Percentiles rank a stretch among this genome's conserved stretches.
Conservation (phyloP, 2,113 vertebrate species). For the Clarias batrachus region DNA sequence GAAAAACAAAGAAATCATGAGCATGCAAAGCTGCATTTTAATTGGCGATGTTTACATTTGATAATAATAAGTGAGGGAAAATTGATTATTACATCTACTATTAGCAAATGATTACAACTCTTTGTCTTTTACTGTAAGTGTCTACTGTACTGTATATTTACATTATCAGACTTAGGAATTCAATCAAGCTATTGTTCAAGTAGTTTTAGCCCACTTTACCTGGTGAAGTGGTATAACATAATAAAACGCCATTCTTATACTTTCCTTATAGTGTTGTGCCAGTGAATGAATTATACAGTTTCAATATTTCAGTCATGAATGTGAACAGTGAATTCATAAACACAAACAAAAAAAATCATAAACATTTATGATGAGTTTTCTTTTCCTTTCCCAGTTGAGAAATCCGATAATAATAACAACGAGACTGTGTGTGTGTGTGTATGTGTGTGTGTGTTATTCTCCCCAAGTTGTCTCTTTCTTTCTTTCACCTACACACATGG, state of each 20-base stretch:
- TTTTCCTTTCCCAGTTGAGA: not conserved
- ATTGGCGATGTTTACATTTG: not conserved
- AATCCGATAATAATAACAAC: not conserved
- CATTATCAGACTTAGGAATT: not conserved
- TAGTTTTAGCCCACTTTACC: not conserved
- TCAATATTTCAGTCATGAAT: not conserved
- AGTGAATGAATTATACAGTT: not conserved
- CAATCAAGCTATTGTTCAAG: not conserved
- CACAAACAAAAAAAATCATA: not conserved
- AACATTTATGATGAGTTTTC: not conserved
- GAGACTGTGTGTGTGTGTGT: not conserved
- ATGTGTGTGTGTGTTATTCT: constrained; percentile 38
- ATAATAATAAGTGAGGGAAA: not conserved
- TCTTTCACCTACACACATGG: not conserved
- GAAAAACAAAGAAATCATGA: not conserved
- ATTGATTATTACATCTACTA: not conserved
- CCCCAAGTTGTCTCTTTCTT: constrained; percentile 31
- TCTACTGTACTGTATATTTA: no score
- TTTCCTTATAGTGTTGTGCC: not conserved
- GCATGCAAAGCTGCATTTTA: not conserved
- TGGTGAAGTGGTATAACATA: not conserved
- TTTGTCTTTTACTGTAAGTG: not conserved
- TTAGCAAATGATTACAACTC: not conserved
- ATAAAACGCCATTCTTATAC: not conserved
- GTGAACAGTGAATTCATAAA: not conserved